Evolutionary conservation across 2,888 invertebrate species (phyloP), one percentile per base, ranked within the genome.

Genomic region (Mythimna impura): DNA sequence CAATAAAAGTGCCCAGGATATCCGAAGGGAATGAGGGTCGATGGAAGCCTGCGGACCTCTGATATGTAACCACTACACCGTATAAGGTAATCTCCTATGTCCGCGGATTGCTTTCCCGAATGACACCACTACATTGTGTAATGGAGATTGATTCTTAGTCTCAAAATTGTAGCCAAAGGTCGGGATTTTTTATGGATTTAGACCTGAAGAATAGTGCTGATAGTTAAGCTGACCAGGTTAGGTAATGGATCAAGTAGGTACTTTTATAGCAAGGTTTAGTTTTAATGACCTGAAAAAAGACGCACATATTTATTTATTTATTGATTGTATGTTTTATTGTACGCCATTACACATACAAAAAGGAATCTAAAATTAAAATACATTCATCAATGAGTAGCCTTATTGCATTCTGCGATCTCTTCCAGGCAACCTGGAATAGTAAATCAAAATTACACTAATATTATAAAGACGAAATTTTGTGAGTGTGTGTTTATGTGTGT

Each of bases 1-100:
- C 86, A 89, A 91, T 92, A 92, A 92, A 92, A 90, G 86, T 86
- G 80, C 86, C 85, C 87, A 83, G 88, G 87, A 86, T 86, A 88
- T 88, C 86, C 87, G 75, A 86, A 77, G 81, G 82, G 88, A 89
- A 88, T 84, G 86, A 87, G 86, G 84, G 85, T 90, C 85, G 80
- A 78, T 80, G 73, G 84, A 83, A 89, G 89, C 86, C 90, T 89
- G 88, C 78, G 87, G 86, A 87, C 87, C 74, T 80, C 81, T 87
- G 89, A 91, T 91, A 91, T 81, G 88, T 76, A 84, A 82, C 82
- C 76, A 79, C 86, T 85, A 85, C 86, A 85, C 86, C 86, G 88
- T 88, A 88, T 87, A 88, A 87, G 88, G 91, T 90, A 89, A 91
- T 90, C 86, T 86, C 86, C 85, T 73, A 81, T 82, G 86, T 83